A percentile compares a stretch with the other conserved stretches of the same genome.
Evolutionary conservation across 2,888 invertebrate species (phyloP).

Genomic region (Cosmia trapezina): DNA sequence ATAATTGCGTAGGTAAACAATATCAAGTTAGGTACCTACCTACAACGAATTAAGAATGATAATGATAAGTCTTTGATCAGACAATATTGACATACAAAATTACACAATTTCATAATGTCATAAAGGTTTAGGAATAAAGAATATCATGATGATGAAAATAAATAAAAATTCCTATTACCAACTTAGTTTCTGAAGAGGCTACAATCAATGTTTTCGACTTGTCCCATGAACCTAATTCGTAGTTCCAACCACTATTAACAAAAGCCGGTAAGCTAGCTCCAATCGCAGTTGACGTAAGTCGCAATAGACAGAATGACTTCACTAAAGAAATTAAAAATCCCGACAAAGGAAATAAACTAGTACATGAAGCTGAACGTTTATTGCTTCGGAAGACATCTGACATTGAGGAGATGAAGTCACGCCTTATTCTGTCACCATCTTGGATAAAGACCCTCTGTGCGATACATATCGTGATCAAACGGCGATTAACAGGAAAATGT

Average conservation of each 20-base stretch:
- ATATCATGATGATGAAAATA: neutral
- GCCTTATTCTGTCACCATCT: slow-evolving; percentile 51
- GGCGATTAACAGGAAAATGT: slow-evolving; percentile 51
- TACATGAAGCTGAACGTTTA: slow-evolving; percentile 55
- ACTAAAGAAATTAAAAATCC: slow-evolving; percentile 28
- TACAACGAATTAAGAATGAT: too few species aligned
- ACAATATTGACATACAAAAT: neutral
- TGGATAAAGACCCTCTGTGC: slow-evolving; percentile 52
- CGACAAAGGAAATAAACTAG: slow-evolving; percentile 38
- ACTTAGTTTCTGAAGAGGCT: neutral
- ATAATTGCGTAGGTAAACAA: neutral
- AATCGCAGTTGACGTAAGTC: neutral
- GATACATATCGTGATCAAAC: slow-evolving; percentile 38
- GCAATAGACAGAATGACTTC: neutral
- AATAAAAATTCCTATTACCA: neutral
- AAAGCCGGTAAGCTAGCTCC: neutral
- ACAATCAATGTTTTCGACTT: neutral
- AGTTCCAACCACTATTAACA: neutral
- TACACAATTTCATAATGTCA: neutral
- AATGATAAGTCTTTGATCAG: neutral
- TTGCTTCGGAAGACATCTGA: slow-evolving; percentile 55
- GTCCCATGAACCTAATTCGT: too few species aligned
- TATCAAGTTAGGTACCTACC: too few species aligned
- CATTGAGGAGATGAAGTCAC: slow-evolving; percentile 66
- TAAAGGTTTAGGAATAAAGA: too few species aligned